Conservation (phyloP, 2,888 invertebrate species). For the Sycophila texana region DNA sequence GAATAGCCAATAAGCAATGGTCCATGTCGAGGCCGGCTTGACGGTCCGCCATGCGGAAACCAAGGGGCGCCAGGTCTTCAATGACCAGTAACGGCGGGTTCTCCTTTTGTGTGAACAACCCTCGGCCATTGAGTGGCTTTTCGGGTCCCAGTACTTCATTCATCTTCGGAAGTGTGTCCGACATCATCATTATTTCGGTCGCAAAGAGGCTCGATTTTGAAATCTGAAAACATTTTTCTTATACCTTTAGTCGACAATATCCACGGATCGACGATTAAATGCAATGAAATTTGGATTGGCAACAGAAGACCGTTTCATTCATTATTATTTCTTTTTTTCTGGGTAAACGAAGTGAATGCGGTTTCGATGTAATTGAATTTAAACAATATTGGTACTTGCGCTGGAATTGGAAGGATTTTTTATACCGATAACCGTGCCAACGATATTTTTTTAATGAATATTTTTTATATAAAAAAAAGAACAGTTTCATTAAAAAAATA, state of each 20-base stretch:
- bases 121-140: conserved; percentile 66
- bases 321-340: too few species aligned
- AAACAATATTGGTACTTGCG: too few species aligned
- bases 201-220: conserved; percentile 62
- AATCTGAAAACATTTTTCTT: conserved; percentile 60
- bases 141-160: conserved; percentile 61
- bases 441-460: too few species aligned
- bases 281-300: too few species aligned
- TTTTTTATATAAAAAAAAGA: too few species aligned
- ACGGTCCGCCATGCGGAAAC: conserved; percentile 78
- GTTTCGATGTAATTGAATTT: too few species aligned
- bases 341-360: too few species aligned
- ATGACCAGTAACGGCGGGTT: conserved; percentile 75
- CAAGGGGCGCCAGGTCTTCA: conserved; percentile 78
- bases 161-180: conserved; percentile 67
- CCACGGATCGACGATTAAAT: too few species aligned
- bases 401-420: not conserved
- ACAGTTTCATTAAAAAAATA: too few species aligned
- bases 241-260: too few species aligned
- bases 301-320: too few species aligned
- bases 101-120: conserved; percentile 67
- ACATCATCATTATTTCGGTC: conserved; percentile 70
- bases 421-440: too few species aligned
- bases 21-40: conserved; percentile 78
- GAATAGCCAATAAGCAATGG: conserved; percentile 77